Percentiles rank a stretch among this genome's conserved stretches.
Conservation (phyloP, 2,113 vertebrate species). For the Ursus arctos region DNA sequence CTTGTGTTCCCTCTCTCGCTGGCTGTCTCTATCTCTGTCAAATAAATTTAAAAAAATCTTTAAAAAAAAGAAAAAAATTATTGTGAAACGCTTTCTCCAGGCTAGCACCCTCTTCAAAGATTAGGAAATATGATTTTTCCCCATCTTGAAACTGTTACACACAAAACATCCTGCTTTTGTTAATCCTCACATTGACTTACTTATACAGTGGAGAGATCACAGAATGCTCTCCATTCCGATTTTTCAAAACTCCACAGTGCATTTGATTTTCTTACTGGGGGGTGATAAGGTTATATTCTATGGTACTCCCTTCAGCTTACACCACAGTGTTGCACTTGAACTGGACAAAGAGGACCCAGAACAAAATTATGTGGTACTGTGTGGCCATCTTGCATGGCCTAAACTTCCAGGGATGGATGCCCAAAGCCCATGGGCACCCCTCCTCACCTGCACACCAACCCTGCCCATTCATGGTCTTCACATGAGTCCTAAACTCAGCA, state of each 20-base stretch:
- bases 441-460: background rate
- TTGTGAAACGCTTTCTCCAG: background rate
- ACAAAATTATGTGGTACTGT: rapidly evolving
- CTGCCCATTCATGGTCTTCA: too few species aligned
- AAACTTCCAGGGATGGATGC: background rate
- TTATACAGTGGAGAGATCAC: background rate
- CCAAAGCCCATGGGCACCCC: background rate
- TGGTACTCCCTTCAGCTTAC: background rate
- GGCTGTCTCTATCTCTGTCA: too few species aligned
- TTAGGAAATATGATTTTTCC: background rate
- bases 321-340: background rate
- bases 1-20: too few species aligned
- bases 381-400: rapidly evolving
- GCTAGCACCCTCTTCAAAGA: background rate
- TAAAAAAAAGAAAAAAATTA: too few species aligned
- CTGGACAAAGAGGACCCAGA: background rate
- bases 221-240: background rate
- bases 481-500: background rate
- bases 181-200: background rate
- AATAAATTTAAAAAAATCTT: too few species aligned
- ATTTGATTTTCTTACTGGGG: background rate
- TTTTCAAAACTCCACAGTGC: background rate
- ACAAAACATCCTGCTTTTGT: background rate
- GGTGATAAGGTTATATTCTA: background rate
- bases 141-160: background rate